Percentiles rank a stretch among this genome's conserved stretches.
Conservation (phyloP, 1,140 invertebrate species). For the Drosophila punjabiensis region DNA sequence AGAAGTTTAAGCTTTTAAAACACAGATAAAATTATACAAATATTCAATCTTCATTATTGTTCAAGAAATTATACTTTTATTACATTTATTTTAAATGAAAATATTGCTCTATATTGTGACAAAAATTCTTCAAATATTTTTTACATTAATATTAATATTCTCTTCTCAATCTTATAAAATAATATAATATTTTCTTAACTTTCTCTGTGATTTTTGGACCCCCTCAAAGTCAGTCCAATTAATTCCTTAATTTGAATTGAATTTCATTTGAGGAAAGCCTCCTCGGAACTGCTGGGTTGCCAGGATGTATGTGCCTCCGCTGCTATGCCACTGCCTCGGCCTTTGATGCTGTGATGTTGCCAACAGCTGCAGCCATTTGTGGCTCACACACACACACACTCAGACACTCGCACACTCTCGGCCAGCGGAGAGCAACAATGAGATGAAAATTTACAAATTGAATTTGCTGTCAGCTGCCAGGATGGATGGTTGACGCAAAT, state of each 20-base stretch:
- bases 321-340: conserved; percentile 22
- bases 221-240: conserved; percentile 15
- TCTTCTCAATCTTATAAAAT: not conserved
- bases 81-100: not conserved
- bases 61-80: no score
- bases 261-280: conserved; percentile 21
- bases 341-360: conserved; percentile 55
- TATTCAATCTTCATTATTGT: no score
- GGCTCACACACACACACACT: conserved; percentile 17
- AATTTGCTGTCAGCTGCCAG: conserved; percentile 79
- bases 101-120: no score
- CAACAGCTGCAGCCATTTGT: conserved; percentile 76
- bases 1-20: no score
- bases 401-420: conserved; percentile 12
- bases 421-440: conserved; percentile 51
- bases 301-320: conserved; percentile 11
- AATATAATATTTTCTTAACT: not conserved
- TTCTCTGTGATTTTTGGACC: not conserved
- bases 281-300: not conserved
- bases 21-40: no score
- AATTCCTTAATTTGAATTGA: conserved; percentile 34
- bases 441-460: conserved; percentile 75
- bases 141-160: not conserved
- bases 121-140: not conserved
- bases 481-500: conserved; percentile 81